These are phyloP conservation scores for Chaetops frenatus DNA, from an alignment of 2,113 vertebrate species.

Conservation along the genomic window DNA sequence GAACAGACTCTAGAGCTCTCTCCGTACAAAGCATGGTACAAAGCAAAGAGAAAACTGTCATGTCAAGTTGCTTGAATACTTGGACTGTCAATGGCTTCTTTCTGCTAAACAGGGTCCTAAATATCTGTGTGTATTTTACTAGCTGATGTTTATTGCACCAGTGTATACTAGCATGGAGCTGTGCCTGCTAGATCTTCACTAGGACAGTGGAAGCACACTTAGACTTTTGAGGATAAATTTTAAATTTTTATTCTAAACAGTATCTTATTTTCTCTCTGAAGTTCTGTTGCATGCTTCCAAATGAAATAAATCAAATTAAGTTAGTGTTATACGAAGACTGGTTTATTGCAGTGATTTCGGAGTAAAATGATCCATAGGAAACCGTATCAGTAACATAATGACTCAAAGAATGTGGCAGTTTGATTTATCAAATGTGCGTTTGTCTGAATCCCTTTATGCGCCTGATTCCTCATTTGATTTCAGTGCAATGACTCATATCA, in stretches of 20 bases:
- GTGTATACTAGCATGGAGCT: background rate
- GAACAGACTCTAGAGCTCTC: background rate
- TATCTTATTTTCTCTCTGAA: background rate
- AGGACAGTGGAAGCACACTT: background rate
- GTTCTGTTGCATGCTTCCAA: background rate
- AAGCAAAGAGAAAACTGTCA: background rate
- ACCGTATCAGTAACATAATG: background rate
- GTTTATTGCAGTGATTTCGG: slow-evolving; percentile 40
- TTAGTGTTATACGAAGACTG: background rate
- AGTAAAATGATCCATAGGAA: background rate
- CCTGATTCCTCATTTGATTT: background rate
- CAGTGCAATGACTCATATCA: background rate
- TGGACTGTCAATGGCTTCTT: background rate
- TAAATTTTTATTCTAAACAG: background rate
- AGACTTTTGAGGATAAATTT: background rate
- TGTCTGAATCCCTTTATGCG: background rate
- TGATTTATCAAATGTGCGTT: background rate
- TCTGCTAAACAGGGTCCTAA: background rate
- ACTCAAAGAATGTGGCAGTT: background rate
- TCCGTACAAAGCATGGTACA: background rate
- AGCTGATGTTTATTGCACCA: slow-evolving; percentile 13
- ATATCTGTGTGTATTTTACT: background rate
- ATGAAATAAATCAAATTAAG: background rate
- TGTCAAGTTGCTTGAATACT: background rate
- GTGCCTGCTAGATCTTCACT: background rate